These are phyloP conservation scores for Ophioninae sp. DNA, from an alignment of 2,888 invertebrate species.

Conservation along the genomic window DNA sequence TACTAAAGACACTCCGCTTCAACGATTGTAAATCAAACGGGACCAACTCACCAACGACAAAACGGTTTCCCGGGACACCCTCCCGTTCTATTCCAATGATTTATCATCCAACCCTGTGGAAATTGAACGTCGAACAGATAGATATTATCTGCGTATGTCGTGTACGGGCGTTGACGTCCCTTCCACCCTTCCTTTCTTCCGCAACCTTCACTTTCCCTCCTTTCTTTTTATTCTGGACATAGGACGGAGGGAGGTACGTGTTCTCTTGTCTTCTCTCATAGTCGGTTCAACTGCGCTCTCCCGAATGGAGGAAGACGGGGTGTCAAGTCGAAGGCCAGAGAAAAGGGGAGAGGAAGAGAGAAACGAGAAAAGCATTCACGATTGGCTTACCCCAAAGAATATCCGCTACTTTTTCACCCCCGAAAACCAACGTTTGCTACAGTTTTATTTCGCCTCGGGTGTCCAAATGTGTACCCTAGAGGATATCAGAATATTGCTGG, in stretches of 20 bases:
- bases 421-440: slow-evolving; percentile 54
- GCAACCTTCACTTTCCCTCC: neutral
- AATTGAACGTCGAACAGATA: slow-evolving; percentile 61
- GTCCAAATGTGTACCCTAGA: slow-evolving; percentile 32
- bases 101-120: slow-evolving; percentile 61
- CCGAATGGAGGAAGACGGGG: slow-evolving; percentile 33
- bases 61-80: slow-evolving; percentile 61
- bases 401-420: slow-evolving; percentile 66
- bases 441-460: slow-evolving; percentile 64
- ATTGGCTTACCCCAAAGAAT: slow-evolving; percentile 56
- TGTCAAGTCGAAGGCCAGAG: neutral
- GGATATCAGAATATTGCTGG: neutral
- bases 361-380: slow-evolving; percentile 35
- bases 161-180: slow-evolving; percentile 21
- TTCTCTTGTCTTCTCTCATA: slow-evolving; percentile 15
- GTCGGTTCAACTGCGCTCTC: slow-evolving; percentile 1
- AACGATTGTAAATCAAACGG: slow-evolving; percentile 69
- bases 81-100: slow-evolving; percentile 65
- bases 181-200: neutral
- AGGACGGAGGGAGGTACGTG: slow-evolving; percentile 18
- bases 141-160: slow-evolving; percentile 55
- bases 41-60: slow-evolving; percentile 32
- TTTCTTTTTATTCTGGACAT: neutral
- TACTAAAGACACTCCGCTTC: slow-evolving; percentile 39
- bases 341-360: slow-evolving; percentile 16